Percentiles rank a stretch among this genome's conserved stretches.
Evolutionary conservation across 2,113 vertebrate genomes (phyloP).

Genomic region (Anarrhichthys ocellatus): DNA sequence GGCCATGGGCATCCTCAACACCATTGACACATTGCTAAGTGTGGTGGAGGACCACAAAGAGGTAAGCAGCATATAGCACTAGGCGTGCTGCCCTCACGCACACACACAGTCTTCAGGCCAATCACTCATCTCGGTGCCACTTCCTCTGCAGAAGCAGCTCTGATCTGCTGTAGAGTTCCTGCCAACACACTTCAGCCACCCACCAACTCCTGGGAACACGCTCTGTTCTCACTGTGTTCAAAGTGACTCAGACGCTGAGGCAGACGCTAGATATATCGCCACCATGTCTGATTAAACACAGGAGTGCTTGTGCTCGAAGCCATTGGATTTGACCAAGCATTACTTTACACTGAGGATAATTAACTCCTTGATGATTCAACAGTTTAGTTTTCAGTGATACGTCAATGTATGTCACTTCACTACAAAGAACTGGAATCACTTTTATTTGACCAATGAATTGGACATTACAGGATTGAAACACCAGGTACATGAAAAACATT

Average conservation of each 20-base stretch:
- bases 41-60: conserved; percentile 99
- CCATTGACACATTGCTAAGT: conserved; percentile 97
- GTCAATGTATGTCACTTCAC: neutral
- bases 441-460: neutral
- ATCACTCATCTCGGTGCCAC: conserved; percentile 53
- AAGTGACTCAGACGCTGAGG: conserved; percentile 72
- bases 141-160: conserved; percentile 64
- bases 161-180: conserved; percentile 57
- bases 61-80: conserved; percentile 80
- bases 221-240: conserved; percentile 67
- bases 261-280: conserved; percentile 71
- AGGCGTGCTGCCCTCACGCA: conserved; percentile 31
- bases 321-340: conserved; percentile 37
- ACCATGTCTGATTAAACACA: conserved; percentile 48
- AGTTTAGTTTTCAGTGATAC: neutral
- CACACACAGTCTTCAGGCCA: conserved; percentile 10
- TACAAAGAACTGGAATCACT: neutral
- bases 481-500: neutral
- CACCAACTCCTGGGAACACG: conserved; percentile 73
- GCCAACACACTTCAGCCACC: conserved; percentile 76
- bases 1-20: conserved; percentile 99
- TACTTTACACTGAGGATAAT: conserved; percentile 8
- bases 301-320: conserved; percentile 38
- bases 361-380: conserved; percentile 22
- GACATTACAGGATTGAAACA: neutral